Conservation (phyloP, 2,888 invertebrate species). For the Catonia carolina region DNA sequence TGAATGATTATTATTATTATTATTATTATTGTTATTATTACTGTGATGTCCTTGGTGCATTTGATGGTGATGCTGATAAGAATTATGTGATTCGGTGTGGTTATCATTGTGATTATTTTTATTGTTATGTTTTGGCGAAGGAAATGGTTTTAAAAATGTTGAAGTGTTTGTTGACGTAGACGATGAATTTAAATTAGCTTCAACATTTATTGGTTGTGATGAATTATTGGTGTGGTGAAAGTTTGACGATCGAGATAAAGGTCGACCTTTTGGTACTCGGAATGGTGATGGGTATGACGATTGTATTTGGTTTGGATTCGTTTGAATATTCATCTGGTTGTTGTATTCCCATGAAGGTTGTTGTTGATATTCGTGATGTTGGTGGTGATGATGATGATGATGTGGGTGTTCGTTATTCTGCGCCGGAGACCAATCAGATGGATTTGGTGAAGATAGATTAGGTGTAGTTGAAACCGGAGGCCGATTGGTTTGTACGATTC, state of each 20-base stretch:
- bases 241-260: constrained; percentile 51
- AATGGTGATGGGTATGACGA: constrained; percentile 47
- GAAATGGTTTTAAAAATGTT: constrained; percentile 58
- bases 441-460: constrained; percentile 4
- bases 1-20: too few species aligned
- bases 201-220: too few species aligned
- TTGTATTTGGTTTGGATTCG: not conserved
- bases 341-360: constrained; percentile 17
- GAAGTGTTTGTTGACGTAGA: constrained; percentile 43
- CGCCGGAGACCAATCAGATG: constrained; percentile 14
- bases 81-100: not conserved
- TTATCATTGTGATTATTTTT: constrained; percentile 37
- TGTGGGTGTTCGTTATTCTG: not conserved
- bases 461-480: constrained; percentile 6
- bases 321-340: not conserved
- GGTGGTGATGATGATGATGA: too few species aligned
- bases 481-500: not conserved
- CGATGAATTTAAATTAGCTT: too few species aligned
- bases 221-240: constrained; percentile 41
- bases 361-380: not conserved
- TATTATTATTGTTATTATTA: too few species aligned
- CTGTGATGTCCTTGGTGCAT: not conserved
- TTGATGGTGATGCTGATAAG: not conserved
- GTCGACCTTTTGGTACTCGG: constrained; percentile 57
- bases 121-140: constrained; percentile 48